Evolutionary conservation across 1,140 invertebrate genomes (phyloP).

Genomic region (Aphaenogaster floridana): DNA sequence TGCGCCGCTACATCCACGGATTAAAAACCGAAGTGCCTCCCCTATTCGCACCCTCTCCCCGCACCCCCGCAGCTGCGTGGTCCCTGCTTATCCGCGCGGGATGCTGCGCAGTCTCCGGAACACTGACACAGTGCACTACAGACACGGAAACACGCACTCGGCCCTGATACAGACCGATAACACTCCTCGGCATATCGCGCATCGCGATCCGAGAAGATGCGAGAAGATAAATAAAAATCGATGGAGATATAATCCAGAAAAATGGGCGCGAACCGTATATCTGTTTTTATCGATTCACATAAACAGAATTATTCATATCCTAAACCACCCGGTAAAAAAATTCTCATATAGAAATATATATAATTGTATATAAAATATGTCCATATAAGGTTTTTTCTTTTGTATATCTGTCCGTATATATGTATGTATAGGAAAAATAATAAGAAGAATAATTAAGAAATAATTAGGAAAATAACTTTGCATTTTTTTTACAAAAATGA

Average conservation of each 20-base stretch:
- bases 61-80: constrained; percentile 66
- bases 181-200: background rate
- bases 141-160: constrained; percentile 1
- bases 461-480: no score
- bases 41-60: constrained; percentile 48
- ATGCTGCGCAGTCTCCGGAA: constrained; percentile 72
- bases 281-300: constrained; percentile 6
- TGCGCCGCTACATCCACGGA: constrained; percentile 83
- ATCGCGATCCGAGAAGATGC: background rate
- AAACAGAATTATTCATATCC: background rate
- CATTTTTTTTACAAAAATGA: no score
- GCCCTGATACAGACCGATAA: constrained; percentile 1
- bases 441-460: no score
- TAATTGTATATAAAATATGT: no score
- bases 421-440: no score
- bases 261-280: background rate
- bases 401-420: no score
- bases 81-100: constrained; percentile 20
- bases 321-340: no score
- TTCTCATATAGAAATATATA: no score
- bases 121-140: constrained; percentile 29
- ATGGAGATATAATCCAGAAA: background rate
- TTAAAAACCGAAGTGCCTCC: constrained; percentile 84
- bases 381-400: no score
- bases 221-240: background rate